Base-by-base conservation (phyloP, 2,888 invertebrate genomes). In the Agriotes lineatus region DNA sequence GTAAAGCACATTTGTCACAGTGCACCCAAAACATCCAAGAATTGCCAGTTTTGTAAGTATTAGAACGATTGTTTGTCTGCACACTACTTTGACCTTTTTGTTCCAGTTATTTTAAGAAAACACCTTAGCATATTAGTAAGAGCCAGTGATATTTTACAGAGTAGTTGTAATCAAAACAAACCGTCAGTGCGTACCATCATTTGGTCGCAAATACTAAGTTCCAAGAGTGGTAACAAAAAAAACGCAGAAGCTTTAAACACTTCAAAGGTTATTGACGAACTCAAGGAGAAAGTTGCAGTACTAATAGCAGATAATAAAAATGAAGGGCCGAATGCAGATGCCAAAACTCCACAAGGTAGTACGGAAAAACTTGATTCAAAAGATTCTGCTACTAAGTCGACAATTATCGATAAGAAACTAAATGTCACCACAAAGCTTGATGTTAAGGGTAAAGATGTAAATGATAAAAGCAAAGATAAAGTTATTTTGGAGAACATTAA, bases 401-500 rank as follows among this genome's bases (percentile, higher is more conserved):
- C 25, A 25, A 7, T 25, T 25, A 25, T 7, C 7, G 25, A 25
- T 25, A 25, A 5, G 7, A 25, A 25, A 25, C 7, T 7, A 25
- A 25, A 25, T 25, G 25, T 5, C 7, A 25, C 3, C 3, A 25
- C 25, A 3, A 25, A 7, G 3, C 7, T 25, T 5, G 25, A 25
- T 5, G 7, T 7, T 25, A 10, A 10, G n/a, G 22, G 22, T 45
- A 45, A 45, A 45, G 19, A 45, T 20, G 45, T 2, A 3, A 52
- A 60, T 22, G 63, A 59, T 42, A 48, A 57, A 30, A 10, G 16
- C 2, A 39, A 62, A 50, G 18, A 64, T 6, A 57, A 73, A 60
- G 75, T 76, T 10, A 72, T 76, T 18, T 72, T 80, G 48, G 78
- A 80, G 19, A 80, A 80, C 76, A 73, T 81, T 19, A 79, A 81